Evolutionary conservation across 1,140 invertebrate genomes (phyloP).

Genomic region (Caenorhabditis remanei): DNA sequence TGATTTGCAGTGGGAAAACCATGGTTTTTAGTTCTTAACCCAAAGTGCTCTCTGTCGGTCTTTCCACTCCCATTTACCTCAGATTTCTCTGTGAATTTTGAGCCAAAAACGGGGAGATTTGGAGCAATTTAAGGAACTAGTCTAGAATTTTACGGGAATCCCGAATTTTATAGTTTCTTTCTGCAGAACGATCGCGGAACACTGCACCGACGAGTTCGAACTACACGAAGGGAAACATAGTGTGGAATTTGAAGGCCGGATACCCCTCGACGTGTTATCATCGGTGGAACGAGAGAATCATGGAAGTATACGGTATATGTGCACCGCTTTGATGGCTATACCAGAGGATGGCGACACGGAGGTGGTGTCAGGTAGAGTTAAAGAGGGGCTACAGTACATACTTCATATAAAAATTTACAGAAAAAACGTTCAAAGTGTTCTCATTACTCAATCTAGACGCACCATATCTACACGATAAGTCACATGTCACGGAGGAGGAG

Average conservation of each 20-base stretch:
- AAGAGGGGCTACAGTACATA: no score
- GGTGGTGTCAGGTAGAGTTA: conserved; percentile 21
- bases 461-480: conserved; percentile 60
- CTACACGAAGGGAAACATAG: conserved; percentile 52
- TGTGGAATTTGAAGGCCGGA: conserved; percentile 52
- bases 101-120: no score
- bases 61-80: no score
- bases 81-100: no score
- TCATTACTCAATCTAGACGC: conserved; percentile 61
- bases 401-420: no score
- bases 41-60: no score
- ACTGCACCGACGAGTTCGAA: conserved; percentile 59
- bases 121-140: no score
- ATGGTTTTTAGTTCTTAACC: no score
- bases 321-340: conserved; percentile 60
- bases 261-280: conserved; percentile 53
- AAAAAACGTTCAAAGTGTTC: conserved; percentile 60
- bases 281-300: conserved; percentile 53
- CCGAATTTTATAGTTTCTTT: not conserved
- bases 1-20: no score
- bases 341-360: conserved; percentile 61
- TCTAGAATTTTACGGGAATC: no score
- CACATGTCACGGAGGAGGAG: conserved; percentile 58
- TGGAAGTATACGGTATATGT: conserved; percentile 61
- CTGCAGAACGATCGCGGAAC: conserved; percentile 47